Conservation (phyloP, 2,113 vertebrate species). For the Xiphophorus maculatus region DNA sequence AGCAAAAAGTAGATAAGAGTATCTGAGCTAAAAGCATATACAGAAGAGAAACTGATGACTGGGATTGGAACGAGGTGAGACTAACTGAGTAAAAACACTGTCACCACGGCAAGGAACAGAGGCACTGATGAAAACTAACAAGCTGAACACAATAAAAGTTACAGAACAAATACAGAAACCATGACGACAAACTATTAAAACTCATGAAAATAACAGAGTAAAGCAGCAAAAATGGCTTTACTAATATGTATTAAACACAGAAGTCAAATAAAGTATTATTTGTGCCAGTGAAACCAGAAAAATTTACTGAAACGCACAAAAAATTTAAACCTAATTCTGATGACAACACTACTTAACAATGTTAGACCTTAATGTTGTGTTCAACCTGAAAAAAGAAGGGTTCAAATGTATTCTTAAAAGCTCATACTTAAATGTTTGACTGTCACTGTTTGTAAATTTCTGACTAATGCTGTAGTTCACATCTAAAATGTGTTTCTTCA, state of each 20-base stretch:
- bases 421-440: too few relatives aligned
- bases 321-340: too few relatives aligned
- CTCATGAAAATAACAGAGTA: background rate
- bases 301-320: too few relatives aligned
- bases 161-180: background rate
- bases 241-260: too few relatives aligned
- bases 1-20: background rate
- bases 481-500: constrained; percentile 22
- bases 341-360: too few relatives aligned
- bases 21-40: background rate
- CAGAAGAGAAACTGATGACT: background rate
- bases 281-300: too few relatives aligned
- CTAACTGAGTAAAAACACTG: background rate
- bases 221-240: too few relatives aligned
- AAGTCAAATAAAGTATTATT: too few relatives aligned
- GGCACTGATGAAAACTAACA: background rate
- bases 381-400: too few relatives aligned
- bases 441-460: background rate
- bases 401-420: too few relatives aligned
- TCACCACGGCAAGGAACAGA: background rate
- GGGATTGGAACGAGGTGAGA: background rate
- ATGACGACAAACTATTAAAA: background rate
- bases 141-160: background rate
- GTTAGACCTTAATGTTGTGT: too few relatives aligned
- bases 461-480: constrained; percentile 31